A percentile compares a stretch with the other conserved stretches of the same genome.
These are phyloP conservation scores for Bucco capensis DNA, from an alignment of 2,113 vertebrate genomes.

Conservation along the genomic window DNA sequence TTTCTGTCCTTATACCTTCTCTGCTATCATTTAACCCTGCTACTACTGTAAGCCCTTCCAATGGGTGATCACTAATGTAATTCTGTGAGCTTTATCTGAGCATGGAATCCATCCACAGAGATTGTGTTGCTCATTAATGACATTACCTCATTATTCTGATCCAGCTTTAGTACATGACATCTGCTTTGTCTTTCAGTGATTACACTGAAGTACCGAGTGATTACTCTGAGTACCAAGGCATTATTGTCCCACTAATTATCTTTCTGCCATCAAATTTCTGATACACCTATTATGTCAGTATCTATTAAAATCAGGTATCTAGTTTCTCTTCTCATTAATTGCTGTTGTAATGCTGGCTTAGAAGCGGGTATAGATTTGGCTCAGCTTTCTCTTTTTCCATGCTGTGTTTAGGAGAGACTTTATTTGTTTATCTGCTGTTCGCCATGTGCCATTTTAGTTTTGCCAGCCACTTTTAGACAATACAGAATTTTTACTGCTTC, in stretches of 20 bases:
- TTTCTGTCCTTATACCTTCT: neutral
- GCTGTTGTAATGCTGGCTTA: constrained; percentile 8
- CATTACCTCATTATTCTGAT: constrained; percentile 33
- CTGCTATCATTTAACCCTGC: neutral
- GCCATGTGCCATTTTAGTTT: neutral
- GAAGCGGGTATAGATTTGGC: neutral
- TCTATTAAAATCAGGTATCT: constrained; percentile 30
- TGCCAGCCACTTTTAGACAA: constrained; percentile 21
- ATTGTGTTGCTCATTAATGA: constrained; percentile 14
- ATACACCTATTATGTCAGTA: constrained; percentile 45
- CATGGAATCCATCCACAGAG: neutral
- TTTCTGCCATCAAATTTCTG: constrained; percentile 34
- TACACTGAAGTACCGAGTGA: too few relatives aligned
- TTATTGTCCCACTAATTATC: constrained; percentile 48
- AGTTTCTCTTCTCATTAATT: constrained; percentile 9
- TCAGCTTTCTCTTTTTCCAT: neutral
- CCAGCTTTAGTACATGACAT: constrained; percentile 28
- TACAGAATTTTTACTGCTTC: neutral
- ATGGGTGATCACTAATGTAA: neutral
- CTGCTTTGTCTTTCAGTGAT: constrained; percentile 36
- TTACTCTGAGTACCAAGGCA: constrained; percentile 7
- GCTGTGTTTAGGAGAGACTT: constrained; percentile 10
- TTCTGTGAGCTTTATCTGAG: neutral
- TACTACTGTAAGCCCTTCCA: neutral
- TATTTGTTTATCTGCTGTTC: constrained; percentile 21